phyloP scores from a whole-genome alignment of 2,113 vertebrate species.

The Nycticryphes semicollaris region DNA sequence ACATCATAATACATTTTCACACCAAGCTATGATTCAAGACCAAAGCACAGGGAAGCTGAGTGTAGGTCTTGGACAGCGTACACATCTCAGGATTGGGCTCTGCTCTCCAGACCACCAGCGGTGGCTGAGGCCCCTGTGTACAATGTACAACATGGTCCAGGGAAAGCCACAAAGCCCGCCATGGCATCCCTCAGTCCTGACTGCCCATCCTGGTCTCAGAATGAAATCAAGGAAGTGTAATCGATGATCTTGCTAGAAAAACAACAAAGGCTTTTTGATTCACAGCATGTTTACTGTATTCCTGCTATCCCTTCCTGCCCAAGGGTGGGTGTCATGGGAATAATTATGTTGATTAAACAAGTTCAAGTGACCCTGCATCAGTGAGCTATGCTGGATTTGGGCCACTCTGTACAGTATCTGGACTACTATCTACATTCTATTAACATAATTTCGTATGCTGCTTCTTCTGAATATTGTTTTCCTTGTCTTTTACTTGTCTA shows the following conservation, averaged over 20 bases:
- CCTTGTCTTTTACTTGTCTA: background rate
- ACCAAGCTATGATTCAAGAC: background rate
- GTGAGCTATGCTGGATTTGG: background rate
- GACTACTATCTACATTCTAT: background rate
- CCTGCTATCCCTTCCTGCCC: background rate
- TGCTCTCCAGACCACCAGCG: background rate
- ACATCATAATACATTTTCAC: background rate
- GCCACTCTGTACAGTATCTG: background rate
- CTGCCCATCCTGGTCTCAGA: background rate
- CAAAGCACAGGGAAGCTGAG: background rate
- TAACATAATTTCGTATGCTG: background rate
- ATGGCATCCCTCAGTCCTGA: background rate
- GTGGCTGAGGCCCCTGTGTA: accelerated
- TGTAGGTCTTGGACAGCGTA: accelerated
- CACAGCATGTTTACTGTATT: background rate
- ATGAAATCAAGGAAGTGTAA: background rate
- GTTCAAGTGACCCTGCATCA: background rate
- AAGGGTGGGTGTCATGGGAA: background rate
- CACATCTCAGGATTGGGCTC: background rate
- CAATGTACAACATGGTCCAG: background rate
- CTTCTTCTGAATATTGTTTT: background rate
- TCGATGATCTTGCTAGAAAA: background rate
- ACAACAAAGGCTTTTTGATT: background rate
- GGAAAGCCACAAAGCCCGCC: background rate
- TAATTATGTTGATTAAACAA: background rate